Evolutionary conservation across 35 echinoderm and acorn worm genomes (phyloP).

Genomic region (Heliocidaris tuberculata): DNA sequence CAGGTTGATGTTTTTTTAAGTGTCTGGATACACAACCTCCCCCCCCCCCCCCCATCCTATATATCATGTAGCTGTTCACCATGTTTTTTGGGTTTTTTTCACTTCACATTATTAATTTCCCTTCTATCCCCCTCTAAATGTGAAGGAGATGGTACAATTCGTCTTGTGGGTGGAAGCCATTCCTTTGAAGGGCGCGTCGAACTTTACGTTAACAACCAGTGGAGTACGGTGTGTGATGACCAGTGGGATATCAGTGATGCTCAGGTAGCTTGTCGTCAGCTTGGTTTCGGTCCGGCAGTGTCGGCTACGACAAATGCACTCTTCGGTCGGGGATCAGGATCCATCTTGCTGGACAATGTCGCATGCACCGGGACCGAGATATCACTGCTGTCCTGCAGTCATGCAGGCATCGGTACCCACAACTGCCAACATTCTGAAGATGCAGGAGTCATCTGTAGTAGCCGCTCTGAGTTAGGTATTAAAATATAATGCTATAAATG

Average conservation of each 20-base stretch:
- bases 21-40: too few species aligned
- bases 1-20: too few species aligned
- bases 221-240: background rate
- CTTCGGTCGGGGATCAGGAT: background rate
- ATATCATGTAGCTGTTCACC: too few species aligned
- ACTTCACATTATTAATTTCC: too few species aligned
- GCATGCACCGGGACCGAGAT: background rate
- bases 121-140: background rate
- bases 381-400: background rate
- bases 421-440: background rate
- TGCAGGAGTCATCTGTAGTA: background rate
- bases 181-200: background rate
- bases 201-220: background rate
- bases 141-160: background rate
- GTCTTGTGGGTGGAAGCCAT: background rate
- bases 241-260: background rate
- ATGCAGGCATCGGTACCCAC: background rate
- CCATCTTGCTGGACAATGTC: background rate
- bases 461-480: background rate
- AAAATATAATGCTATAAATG: background rate
- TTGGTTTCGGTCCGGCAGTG: background rate
- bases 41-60: too few species aligned
- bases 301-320: background rate
- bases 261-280: background rate
- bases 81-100: too few species aligned